Conservation (phyloP, 2,797 vertebrate species). For the Karalla daura region DNA sequence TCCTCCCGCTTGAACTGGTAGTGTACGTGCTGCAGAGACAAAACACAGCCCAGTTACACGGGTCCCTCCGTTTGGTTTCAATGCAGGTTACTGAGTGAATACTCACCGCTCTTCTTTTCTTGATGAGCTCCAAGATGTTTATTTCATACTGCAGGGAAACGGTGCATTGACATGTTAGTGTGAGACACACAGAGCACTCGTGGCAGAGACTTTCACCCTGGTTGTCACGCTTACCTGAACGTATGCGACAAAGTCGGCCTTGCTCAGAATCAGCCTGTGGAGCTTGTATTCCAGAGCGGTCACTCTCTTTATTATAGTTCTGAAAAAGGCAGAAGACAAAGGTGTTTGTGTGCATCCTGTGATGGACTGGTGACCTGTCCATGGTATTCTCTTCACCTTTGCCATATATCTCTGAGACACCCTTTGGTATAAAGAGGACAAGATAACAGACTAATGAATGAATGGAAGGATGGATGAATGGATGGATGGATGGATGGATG, state of each 20-base stretch:
- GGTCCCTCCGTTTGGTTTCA: accelerated
- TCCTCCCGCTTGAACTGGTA: constrained; percentile 95
- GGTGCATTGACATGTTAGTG: background rate
- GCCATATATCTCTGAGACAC: too few species aligned
- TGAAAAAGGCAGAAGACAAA: constrained; percentile 47
- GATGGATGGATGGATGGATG: too few species aligned
- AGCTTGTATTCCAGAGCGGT: constrained; percentile 95
- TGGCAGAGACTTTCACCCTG: background rate
- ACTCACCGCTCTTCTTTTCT: constrained; percentile 93
- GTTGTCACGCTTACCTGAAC: constrained; percentile 86
- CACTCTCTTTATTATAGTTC: constrained; percentile 90
- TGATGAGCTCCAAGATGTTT: constrained; percentile 93
- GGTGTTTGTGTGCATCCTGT: too few species aligned
- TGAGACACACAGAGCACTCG: background rate
- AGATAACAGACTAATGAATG: too few species aligned
- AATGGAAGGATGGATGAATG: too few species aligned
- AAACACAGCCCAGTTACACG: background rate
- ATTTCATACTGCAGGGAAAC: constrained; percentile 90
- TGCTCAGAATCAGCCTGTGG: constrained; percentile 87
- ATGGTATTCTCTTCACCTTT: too few species aligned
- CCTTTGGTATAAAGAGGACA: too few species aligned
- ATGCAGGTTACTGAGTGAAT: background rate
- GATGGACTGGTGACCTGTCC: too few species aligned
- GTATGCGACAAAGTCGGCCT: constrained; percentile 94
- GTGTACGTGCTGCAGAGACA: constrained; percentile 84